Base-by-base conservation (phyloP, 1,140 invertebrate species). In the Nephotettix cincticeps region DNA sequence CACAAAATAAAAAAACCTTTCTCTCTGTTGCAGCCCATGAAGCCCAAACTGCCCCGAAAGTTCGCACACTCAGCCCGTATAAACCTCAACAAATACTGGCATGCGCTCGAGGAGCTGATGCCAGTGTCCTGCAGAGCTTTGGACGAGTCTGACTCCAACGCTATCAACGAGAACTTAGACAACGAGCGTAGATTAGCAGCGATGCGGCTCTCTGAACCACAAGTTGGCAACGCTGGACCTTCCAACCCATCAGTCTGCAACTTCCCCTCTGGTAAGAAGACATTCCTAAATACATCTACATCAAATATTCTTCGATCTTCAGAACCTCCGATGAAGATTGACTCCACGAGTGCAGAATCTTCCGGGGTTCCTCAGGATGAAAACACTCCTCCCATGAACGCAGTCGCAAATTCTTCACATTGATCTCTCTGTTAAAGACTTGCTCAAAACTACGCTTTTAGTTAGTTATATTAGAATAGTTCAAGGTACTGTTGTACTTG, bases 21-120 rank as follows among this genome's bases (percentile, higher is more conserved):
- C 58, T 28, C 4, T 71, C n/a, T 70, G 14, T 72, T 75, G 13
- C 68, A 75, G 74, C 56, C 65, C 6, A 65, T 68, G 66, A 69
- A 70, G 17, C 74, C 72, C 1, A 47, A 19, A n/a, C 45, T 75
- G 30, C 67, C 70, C 13, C 29, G 72, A 1, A 75, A 71, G 51
- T 25, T 75, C 29, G 67, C 71, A 0, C 30, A 45, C 19, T 71
- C 72, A 1, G 65, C 72, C 2, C 40, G 72, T 4, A 75, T 75
- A 64, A 75, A 75, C 27, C 61, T 75, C n/a, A 75, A 75, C 72
- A 56, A 73, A n/a, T 73, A 75, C 66, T 75, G 74, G 74, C 64
- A 71, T 51, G 51, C 61, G 30, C 43, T 75, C 1, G 72, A 75
- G 58, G 74, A 69, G 25, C 32, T 73, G 54, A 68, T 75, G 27